These are phyloP conservation scores for Percina caprodes DNA, from an alignment of 2,113 vertebrate species.

Conservation along the genomic window DNA sequence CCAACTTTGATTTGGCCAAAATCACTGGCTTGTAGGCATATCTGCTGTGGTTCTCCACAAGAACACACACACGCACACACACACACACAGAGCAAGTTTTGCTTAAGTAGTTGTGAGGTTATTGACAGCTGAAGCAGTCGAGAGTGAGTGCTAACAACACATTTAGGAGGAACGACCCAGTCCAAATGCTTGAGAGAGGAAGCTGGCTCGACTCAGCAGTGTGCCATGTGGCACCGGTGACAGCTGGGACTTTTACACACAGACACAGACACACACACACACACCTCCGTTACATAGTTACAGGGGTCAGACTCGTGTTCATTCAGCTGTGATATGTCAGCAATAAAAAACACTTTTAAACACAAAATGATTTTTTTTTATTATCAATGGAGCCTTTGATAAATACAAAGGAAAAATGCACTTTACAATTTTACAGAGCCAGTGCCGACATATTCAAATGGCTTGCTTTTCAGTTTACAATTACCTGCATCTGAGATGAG, in stretches of 20 bases:
- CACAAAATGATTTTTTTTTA: not conserved
- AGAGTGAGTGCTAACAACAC: constrained; percentile 78
- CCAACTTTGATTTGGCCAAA: constrained; percentile 38
- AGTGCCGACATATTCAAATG: not conserved
- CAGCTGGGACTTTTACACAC: constrained; percentile 68
- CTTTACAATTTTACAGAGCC: not conserved
- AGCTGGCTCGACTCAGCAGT: constrained; percentile 61
- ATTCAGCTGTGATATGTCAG: constrained; percentile 45
- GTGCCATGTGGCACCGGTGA: constrained; percentile 68
- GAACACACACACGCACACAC: constrained; percentile 9
- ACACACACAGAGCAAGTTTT: constrained; percentile 15
- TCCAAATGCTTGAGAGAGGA: constrained; percentile 78
- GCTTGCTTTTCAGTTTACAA: not conserved
- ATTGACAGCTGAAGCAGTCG: constrained; percentile 76
- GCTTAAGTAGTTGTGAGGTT: constrained; percentile 48
- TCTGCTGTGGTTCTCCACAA: constrained; percentile 14
- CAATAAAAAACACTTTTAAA: constrained; percentile 11
- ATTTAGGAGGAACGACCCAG: constrained; percentile 68
- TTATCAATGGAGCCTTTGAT: not conserved
- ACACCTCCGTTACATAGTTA: constrained; percentile 25
- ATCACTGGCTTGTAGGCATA: constrained; percentile 4
- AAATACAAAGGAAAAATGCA: not conserved
- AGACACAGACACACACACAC: constrained; percentile 34
- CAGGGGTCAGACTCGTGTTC: constrained; percentile 22
- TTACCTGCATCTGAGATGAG: not conserved